Percentiles rank a stretch among this genome's conserved stretches.
These are phyloP conservation scores for Rhizoglyphus robini DNA, from an alignment of 1,140 invertebrate genomes.

Conservation along the genomic window DNA sequence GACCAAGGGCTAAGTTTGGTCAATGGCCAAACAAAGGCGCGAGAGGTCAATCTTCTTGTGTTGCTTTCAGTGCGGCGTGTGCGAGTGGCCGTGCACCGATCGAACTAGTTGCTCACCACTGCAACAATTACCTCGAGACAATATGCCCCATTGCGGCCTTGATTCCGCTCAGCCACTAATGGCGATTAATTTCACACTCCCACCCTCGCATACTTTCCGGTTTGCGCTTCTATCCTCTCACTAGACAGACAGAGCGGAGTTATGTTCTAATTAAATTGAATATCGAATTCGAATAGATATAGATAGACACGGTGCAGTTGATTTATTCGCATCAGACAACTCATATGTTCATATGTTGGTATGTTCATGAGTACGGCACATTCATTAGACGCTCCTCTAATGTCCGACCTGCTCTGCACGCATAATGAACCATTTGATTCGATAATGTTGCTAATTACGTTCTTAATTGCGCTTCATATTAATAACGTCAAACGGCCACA, in stretches of 20 bases:
- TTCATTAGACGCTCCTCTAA: not conserved
- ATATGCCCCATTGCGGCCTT: slow-evolving; percentile 7
- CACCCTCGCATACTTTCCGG: slow-evolving; percentile 10
- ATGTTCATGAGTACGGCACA: not conserved
- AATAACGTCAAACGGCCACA: not conserved
- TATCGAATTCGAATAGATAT: slow-evolving; percentile 4
- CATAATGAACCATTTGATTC: slow-evolving; percentile 14
- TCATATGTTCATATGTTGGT: not conserved
- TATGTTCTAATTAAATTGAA: slow-evolving; percentile 14
- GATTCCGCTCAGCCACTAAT: slow-evolving; percentile 8
- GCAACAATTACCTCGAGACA: not conserved
- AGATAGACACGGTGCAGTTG: not conserved
- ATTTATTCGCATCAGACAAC: not conserved
- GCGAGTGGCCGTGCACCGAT: not conserved
- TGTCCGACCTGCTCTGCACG: not conserved
- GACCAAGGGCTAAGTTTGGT: not conserved
- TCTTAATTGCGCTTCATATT: slow-evolving; percentile 1
- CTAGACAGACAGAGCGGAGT: not conserved
- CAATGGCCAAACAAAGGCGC: not conserved
- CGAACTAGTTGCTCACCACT: slow-evolving; percentile 8
- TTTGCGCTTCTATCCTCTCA: not conserved
- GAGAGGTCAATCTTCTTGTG: too few relatives aligned
- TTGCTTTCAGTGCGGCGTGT: not conserved
- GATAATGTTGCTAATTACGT: slow-evolving; percentile 9
- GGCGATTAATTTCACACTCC: slow-evolving; percentile 15